Conservation (phyloP, 2,888 invertebrate species). For the Meta bourneti region DNA sequence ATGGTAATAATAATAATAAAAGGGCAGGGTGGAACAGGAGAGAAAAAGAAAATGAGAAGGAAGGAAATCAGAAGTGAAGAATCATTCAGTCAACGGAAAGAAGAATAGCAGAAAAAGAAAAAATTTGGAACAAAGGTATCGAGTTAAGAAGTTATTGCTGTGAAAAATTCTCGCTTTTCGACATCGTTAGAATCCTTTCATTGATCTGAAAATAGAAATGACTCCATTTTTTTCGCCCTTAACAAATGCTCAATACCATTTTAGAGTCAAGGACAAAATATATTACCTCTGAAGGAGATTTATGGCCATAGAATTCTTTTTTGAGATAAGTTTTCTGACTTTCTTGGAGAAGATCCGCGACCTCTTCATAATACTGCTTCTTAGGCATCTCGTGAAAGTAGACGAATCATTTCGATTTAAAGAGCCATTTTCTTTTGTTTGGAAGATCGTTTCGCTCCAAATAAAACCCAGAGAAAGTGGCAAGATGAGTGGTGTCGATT, state of each 20-base stretch:
- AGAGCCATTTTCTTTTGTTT: background rate
- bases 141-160: constrained; percentile 47
- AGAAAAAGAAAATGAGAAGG: constrained; percentile 16
- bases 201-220: constrained; percentile 53
- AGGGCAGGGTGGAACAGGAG: background rate
- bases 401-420: background rate
- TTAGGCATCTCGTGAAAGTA: background rate
- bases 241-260: constrained; percentile 48
- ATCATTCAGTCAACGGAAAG: constrained; percentile 37
- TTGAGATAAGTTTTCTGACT: background rate
- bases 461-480: too few species aligned
- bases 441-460: background rate
- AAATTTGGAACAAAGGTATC: constrained; percentile 43
- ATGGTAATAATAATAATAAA: constrained; percentile 25
- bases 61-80: constrained; percentile 54
- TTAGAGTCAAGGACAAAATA: constrained; percentile 17
- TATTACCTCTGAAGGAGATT: constrained; percentile 36
- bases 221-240: constrained; percentile 3
- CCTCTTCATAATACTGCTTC: constrained; percentile 17
- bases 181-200: constrained; percentile 52
- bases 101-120: background rate
- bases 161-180: constrained; percentile 56
- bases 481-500: too few species aligned
- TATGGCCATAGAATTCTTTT: constrained; percentile 38
- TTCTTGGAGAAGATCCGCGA: background rate